Conservation (phyloP, 2,888 invertebrate genomes). For the Sthenelais limicola region DNA sequence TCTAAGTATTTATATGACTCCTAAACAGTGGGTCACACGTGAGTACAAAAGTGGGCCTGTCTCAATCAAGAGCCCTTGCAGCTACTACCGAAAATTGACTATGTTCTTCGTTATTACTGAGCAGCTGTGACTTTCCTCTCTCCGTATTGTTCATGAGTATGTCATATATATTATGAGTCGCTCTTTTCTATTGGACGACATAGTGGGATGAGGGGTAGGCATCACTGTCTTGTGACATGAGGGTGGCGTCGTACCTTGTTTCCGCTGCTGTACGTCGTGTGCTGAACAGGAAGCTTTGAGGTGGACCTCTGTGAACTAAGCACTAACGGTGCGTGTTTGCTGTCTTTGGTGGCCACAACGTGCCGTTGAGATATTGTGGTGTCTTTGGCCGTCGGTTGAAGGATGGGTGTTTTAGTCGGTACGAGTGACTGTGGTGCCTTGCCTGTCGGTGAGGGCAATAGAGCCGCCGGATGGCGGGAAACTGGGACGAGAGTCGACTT, state of each 20-base stretch:
- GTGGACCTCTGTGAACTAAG: not conserved
- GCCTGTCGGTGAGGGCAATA: constrained; percentile 24
- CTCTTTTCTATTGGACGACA: not conserved
- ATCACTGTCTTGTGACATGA: constrained; percentile 29
- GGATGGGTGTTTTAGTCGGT: not conserved
- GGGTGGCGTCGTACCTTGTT: constrained; percentile 30
- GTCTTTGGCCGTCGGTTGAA: too few relatives aligned
- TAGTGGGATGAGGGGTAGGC: not conserved
- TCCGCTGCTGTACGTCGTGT: constrained; percentile 3
- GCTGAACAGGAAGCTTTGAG: not conserved
- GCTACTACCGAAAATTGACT: too few relatives aligned
- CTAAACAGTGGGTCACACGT: not conserved
- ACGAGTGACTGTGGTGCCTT: constrained; percentile 2
- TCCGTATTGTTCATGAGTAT: not conserved
- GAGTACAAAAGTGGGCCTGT: not conserved
- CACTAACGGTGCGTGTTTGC: constrained; percentile 20
- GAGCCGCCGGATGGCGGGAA: constrained; percentile 27
- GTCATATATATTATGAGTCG: not conserved
- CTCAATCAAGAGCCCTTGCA: too few relatives aligned
- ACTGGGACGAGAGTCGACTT: constrained; percentile 26
- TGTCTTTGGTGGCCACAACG: not conserved
- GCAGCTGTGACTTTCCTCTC: not conserved
- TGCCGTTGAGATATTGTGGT: constrained; percentile 1
- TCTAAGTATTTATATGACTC: not conserved
- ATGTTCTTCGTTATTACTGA: not conserved